A percentile compares a stretch with the other conserved stretches of the same genome.
Evolutionary conservation across 2,888 invertebrate species (phyloP).

Genomic region (Melanophora roralis): DNA sequence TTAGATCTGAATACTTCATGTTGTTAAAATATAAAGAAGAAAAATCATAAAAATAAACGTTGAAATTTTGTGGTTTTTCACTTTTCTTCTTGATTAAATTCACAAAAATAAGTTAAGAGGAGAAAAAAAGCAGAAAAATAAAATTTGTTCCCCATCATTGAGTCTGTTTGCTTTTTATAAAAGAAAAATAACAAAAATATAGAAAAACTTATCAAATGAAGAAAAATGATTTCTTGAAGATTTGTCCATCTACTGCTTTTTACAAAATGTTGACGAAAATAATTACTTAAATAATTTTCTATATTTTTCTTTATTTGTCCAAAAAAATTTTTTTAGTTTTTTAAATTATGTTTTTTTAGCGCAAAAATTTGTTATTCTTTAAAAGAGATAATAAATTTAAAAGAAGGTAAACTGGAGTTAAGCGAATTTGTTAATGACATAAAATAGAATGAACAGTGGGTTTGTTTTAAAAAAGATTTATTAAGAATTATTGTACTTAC

Average conservation of each 20-base stretch:
- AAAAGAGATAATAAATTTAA: no score
- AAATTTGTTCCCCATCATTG: slow-evolving; percentile 54
- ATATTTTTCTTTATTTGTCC: slow-evolving; percentile 18
- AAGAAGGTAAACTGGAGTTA: no score
- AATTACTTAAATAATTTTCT: slow-evolving; percentile 50
- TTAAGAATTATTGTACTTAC: no score
- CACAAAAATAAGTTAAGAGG: background rate
- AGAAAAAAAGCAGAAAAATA: slow-evolving; percentile 13
- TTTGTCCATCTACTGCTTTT: slow-evolving; percentile 6
- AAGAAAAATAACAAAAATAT: slow-evolving; percentile 7
- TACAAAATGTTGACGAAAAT: background rate
- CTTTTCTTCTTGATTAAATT: slow-evolving; percentile 1
- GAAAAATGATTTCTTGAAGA: slow-evolving; percentile 20
- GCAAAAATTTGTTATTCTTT: no score
- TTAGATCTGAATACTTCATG: slow-evolving; percentile 21
- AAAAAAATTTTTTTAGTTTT: background rate
- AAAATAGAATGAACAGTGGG: no score
- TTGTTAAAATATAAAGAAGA: slow-evolving; percentile 1
- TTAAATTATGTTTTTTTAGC: background rate
- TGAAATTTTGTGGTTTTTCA: slow-evolving; percentile 36
- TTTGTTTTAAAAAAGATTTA: no score
- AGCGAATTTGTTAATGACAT: no score
- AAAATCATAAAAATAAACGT: background rate
- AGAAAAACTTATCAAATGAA: slow-evolving; percentile 22
- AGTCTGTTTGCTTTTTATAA: slow-evolving; percentile 26